Evolutionary conservation across 1,140 invertebrate genomes (phyloP).

Genomic region (Mizuhopecten yessoensis): DNA sequence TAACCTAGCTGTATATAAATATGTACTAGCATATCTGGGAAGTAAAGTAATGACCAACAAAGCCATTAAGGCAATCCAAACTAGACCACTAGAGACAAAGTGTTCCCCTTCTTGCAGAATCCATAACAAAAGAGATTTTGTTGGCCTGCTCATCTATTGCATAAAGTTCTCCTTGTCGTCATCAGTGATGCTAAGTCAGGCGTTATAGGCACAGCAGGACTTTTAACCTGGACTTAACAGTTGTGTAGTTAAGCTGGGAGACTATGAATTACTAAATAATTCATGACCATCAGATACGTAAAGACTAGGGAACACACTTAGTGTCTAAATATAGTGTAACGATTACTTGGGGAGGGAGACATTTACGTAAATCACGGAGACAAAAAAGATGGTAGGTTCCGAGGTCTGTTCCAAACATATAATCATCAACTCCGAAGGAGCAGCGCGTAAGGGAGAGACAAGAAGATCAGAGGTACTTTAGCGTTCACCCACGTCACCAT

Average conservation of each 20-base stretch:
- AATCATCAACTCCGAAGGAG: not conserved
- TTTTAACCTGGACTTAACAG: not conserved
- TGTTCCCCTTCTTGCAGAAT: not conserved
- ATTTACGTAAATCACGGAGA: not conserved
- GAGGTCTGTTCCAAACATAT: not conserved
- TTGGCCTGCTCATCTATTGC: not conserved
- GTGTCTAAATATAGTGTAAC: not conserved
- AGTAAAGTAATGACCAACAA: not conserved
- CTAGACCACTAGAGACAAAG: not conserved
- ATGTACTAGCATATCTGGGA: not conserved
- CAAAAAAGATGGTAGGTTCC: constrained; percentile 24
- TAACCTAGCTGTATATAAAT: no score
- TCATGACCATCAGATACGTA: not conserved
- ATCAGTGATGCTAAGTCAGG: not conserved
- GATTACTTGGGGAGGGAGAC: not conserved
- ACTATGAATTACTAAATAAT: constrained; percentile 40
- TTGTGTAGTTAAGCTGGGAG: not conserved
- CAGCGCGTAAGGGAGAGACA: no score
- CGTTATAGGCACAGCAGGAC: not conserved
- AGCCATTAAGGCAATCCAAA: not conserved
- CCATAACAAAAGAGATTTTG: not conserved
- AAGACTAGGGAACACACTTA: not conserved
- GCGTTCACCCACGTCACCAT: not conserved
- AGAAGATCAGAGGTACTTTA: not conserved
- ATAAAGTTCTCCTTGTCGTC: not conserved